A percentile compares a stretch with the other conserved stretches of the same genome.
phyloP scores from a whole-genome alignment of 2,797 vertebrate genomes.

The Avahi laniger region DNA sequence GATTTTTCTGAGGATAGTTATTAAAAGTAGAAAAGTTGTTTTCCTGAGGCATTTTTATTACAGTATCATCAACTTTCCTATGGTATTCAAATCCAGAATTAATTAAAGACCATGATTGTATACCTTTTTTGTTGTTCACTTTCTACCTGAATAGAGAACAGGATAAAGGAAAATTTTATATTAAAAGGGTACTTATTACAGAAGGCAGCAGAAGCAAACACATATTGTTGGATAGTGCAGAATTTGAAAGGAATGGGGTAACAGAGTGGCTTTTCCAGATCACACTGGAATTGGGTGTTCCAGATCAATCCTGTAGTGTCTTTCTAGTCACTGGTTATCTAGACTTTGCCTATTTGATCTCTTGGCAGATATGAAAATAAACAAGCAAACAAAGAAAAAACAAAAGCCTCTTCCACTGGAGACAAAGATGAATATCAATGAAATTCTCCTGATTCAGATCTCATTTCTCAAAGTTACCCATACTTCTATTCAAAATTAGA shows the following conservation, averaged over 20 bases:
- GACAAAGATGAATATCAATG: background rate
- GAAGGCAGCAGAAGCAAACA: background rate
- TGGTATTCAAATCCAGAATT: slow-evolving; percentile 37
- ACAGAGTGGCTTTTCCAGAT: background rate
- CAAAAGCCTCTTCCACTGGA: background rate
- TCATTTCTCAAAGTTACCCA: background rate
- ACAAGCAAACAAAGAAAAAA: background rate
- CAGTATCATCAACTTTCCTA: background rate
- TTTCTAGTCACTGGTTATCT: background rate
- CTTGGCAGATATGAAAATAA: background rate
- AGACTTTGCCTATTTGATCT: background rate
- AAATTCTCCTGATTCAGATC: too few relatives aligned
- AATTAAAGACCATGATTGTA: background rate
- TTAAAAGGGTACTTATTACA: background rate
- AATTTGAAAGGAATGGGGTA: background rate
- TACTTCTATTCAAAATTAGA: background rate
- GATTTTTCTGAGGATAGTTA: background rate
- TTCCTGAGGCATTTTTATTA: slow-evolving; percentile 30
- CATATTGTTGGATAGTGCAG: background rate
- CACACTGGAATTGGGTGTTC: background rate
- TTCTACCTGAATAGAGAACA: background rate
- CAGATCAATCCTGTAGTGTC: background rate
- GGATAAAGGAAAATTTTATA: background rate
- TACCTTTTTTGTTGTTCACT: background rate
- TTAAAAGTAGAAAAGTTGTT: background rate